Percentiles rank a stretch among this genome's conserved stretches.
Evolutionary conservation across 2,888 invertebrate species (phyloP).

Genomic region (Halocaridina rubra): DNA sequence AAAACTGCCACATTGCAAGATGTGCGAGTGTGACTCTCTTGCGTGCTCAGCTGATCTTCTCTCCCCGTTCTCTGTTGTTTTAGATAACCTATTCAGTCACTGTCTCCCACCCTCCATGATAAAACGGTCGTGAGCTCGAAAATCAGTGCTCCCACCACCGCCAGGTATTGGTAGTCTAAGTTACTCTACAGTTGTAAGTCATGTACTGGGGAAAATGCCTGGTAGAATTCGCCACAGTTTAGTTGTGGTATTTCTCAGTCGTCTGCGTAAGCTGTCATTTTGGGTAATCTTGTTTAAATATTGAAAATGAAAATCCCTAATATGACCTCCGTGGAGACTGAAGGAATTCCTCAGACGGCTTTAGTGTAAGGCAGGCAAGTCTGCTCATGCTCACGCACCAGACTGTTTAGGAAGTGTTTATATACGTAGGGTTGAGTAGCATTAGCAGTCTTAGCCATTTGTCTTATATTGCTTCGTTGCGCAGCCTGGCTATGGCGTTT

Average conservation of each 20-base stretch:
- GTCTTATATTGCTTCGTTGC: too few species aligned
- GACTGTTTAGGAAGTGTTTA: too few species aligned
- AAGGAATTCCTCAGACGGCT: too few species aligned
- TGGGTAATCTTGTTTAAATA: too few species aligned
- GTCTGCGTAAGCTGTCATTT: too few species aligned
- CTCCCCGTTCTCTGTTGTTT: constrained; percentile 64
- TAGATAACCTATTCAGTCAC: constrained; percentile 64
- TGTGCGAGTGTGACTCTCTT: constrained; percentile 25
- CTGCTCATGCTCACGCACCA: too few species aligned
- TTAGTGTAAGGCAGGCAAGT: too few species aligned
- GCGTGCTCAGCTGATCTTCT: constrained; percentile 61
- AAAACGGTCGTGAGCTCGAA: constrained; percentile 63
- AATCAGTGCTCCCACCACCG: constrained; percentile 62
- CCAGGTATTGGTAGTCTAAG: constrained; percentile 63
- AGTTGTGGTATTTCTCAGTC: too few species aligned
- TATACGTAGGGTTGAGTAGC: too few species aligned
- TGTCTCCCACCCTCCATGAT: constrained; percentile 64
- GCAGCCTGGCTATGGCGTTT: not conserved
- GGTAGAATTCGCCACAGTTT: not conserved
- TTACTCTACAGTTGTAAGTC: constrained; percentile 47
- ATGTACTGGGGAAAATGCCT: not conserved
- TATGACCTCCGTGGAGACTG: too few species aligned
- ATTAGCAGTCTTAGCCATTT: too few species aligned
- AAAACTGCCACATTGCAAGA: constrained; percentile 5
- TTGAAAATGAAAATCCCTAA: too few species aligned